Conservation (phyloP, 2,888 invertebrate species). For the Dascillus cervinus region DNA sequence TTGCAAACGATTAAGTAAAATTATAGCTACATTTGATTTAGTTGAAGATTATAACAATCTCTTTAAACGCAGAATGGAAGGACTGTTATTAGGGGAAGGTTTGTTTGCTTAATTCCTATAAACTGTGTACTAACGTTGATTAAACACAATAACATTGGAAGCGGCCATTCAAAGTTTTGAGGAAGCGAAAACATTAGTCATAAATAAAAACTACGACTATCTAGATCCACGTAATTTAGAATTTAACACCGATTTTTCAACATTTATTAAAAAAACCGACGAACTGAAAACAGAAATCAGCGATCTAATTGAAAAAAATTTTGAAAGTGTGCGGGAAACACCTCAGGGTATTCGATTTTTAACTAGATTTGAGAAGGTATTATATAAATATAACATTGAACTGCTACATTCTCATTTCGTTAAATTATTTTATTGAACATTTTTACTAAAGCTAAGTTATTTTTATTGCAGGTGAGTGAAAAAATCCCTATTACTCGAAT, state of each 20-base stretch:
- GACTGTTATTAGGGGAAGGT: conserved; percentile 74
- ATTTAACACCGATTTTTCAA: conserved; percentile 79
- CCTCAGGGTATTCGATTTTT: conserved; percentile 82
- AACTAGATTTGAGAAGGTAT: conserved; percentile 81
- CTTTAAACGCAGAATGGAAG: conserved; percentile 80
- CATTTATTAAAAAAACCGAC: conserved; percentile 72
- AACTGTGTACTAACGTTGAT: too few species aligned
- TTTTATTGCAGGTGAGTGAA: conserved; percentile 57
- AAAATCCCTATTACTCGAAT: conserved; percentile 75
- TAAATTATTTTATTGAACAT: too few species aligned
- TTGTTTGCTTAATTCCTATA: too few species aligned
- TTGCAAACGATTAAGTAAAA: conserved; percentile 78
- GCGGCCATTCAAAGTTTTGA: conserved; percentile 77
- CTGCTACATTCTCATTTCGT: not conserved
- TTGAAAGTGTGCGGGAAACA: conserved; percentile 85
- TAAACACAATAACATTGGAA: conserved; percentile 79
- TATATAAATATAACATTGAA: too few species aligned
- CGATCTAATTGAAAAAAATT: conserved; percentile 73
- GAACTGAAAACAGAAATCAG: conserved; percentile 69
- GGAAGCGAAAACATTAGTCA: conserved; percentile 75
- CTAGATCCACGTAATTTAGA: conserved; percentile 82
- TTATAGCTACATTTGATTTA: conserved; percentile 83
- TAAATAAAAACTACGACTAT: conserved; percentile 84
- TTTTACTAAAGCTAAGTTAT: conserved; percentile 1
- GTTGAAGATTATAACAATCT: conserved; percentile 84